Evolutionary conservation across 1,140 invertebrate species (phyloP).

Genomic region (Macrobrachium nipponense): DNA sequence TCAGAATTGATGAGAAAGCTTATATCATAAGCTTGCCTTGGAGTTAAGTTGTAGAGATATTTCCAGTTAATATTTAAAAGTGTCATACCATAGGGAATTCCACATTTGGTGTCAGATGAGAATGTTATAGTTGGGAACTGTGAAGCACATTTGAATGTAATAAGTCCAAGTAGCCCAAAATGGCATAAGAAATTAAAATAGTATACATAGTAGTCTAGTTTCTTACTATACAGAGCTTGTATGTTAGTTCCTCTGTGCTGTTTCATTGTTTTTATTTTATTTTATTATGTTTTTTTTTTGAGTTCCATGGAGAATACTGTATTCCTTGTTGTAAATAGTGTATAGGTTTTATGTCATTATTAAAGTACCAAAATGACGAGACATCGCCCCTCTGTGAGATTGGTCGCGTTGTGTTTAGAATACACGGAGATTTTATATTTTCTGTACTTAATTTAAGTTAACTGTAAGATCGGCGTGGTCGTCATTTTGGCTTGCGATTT

Average conservation of each 20-base stretch:
- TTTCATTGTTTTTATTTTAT: slow-evolving; percentile 23
- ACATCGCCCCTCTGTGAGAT: slow-evolving; percentile 14
- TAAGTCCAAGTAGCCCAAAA: slow-evolving; percentile 41
- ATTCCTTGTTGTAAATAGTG: slow-evolving; percentile 60
- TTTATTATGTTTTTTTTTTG: slow-evolving; percentile 40
- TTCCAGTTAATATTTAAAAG: too few relatives aligned
- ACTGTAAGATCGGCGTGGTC: slow-evolving; percentile 48
- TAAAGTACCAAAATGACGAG: slow-evolving; percentile 47
- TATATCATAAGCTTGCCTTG: too few relatives aligned
- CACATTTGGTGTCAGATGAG: slow-evolving; percentile 1
- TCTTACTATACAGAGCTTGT: slow-evolving; percentile 59
- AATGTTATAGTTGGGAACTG: too few relatives aligned
- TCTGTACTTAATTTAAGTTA: slow-evolving; percentile 61
- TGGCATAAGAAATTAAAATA: slow-evolving; percentile 48
- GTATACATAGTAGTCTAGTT: slow-evolving; percentile 58
- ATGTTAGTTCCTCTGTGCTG: slow-evolving; percentile 57
- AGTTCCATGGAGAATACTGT: slow-evolving; percentile 59
- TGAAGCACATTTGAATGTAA: neutral
- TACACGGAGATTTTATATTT: slow-evolving; percentile 58
- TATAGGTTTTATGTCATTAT: slow-evolving; percentile 50
- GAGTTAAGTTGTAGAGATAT: too few relatives aligned
- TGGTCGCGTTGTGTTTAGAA: slow-evolving; percentile 35
- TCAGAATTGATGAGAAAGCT: too few relatives aligned
- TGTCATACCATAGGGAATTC: neutral
- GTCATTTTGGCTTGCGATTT: slow-evolving; percentile 53